phyloP scores from a whole-genome alignment of 2,888 invertebrate genomes.

The Caenorhabditis drosophilae region DNA sequence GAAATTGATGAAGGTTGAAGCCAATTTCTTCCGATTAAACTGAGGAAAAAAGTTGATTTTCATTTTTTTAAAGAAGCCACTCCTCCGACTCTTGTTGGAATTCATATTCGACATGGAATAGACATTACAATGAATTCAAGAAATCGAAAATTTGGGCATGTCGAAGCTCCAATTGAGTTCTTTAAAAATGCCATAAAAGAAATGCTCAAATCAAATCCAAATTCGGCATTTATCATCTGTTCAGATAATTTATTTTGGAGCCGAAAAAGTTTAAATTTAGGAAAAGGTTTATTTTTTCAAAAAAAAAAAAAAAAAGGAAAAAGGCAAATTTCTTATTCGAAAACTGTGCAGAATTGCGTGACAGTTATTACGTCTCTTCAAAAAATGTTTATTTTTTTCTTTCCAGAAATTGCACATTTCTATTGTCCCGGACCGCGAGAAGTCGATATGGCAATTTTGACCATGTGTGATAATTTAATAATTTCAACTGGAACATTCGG shows the following conservation, averaged over 20 bases:
- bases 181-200: conserved; percentile 61
- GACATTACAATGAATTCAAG: conserved; percentile 68
- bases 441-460: conserved; percentile 69
- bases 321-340: not conserved
- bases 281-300: conserved; percentile 11
- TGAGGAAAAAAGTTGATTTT: conserved; percentile 10
- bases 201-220: conserved; percentile 30
- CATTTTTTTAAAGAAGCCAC: too few relatives aligned
- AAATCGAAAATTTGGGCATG: conserved; percentile 64
- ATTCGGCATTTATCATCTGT: conserved; percentile 68
- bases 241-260: conserved; percentile 70
- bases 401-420: conserved; percentile 18
- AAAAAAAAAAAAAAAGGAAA: not conserved
- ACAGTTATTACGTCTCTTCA: not conserved
- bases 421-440: conserved; percentile 56
- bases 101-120: conserved; percentile 70
- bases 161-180: conserved; percentile 68
- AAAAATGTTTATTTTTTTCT: not conserved
- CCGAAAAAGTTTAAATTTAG: conserved; percentile 26
- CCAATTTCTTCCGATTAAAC: conserved; percentile 11
- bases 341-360: not conserved
- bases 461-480: conserved; percentile 68
- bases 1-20: conserved; percentile 1
- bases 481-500: conserved; percentile 70
- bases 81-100: conserved; percentile 59